Evolutionary conservation across 1,140 invertebrate genomes (phyloP).

Genomic region (Tenebrio molitor): DNA sequence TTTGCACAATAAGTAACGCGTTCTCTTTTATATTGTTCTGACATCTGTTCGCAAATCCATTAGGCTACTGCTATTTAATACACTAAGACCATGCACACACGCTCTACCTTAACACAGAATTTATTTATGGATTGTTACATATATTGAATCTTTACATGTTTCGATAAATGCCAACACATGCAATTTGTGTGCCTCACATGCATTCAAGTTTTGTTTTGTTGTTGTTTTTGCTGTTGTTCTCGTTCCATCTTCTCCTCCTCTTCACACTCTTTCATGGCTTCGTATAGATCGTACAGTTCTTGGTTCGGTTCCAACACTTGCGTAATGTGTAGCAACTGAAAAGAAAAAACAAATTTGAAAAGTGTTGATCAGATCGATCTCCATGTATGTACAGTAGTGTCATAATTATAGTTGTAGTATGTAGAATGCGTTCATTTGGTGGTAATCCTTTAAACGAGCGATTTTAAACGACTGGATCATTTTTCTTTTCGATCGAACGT

Average conservation of each 20-base stretch:
- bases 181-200: conserved; percentile 26
- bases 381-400: conserved; percentile 25
- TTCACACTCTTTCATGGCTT: conserved; percentile 51
- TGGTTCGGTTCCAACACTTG: conserved; percentile 49
- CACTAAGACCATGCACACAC: no score
- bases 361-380: no score
- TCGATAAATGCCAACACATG: not conserved
- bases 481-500: not conserved
- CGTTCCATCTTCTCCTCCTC: conserved; percentile 33
- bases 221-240: not conserved
- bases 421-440: conserved; percentile 26
- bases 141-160: no score
- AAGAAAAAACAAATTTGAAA: conserved; percentile 35
- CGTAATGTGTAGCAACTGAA: conserved; percentile 50
- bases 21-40: no score
- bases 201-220: conserved; percentile 4
- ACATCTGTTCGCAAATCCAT: no score
- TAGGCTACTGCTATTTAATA: no score
- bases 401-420: conserved; percentile 44
- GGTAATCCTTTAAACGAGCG: conserved; percentile 9
- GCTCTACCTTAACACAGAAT: no score
- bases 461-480: not conserved
- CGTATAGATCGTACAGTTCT: conserved; percentile 51
- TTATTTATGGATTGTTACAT: not conserved
- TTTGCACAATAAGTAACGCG: no score